These are phyloP conservation scores for Typhlomys cinereus DNA, from an alignment of 2,113 vertebrate species.

Conservation along the genomic window DNA sequence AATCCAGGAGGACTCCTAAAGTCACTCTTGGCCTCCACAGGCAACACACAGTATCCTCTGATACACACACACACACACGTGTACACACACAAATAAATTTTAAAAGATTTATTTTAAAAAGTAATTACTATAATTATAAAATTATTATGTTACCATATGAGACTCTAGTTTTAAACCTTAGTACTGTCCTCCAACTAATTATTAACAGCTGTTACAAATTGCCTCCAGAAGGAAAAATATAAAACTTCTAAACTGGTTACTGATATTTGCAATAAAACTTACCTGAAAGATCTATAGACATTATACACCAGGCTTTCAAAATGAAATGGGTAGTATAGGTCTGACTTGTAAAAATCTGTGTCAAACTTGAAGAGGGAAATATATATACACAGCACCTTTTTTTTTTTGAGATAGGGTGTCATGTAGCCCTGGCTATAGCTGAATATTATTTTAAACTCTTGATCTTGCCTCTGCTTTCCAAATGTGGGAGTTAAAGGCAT, in stretches of 20 bases:
- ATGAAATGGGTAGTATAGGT: neutral
- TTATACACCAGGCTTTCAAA: conserved; percentile 1
- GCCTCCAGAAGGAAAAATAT: conserved; percentile 16
- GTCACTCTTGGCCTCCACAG: no score
- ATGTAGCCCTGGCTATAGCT: neutral
- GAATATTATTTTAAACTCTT: neutral
- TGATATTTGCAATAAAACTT: conserved; percentile 22
- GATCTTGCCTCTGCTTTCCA: neutral
- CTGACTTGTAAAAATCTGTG: neutral
- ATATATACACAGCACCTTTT: neutral
- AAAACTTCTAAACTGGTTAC: neutral
- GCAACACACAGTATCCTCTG: no score
- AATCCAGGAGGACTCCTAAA: no score
- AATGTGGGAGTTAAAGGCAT: neutral
- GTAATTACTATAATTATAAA: neutral
- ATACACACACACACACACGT: no score
- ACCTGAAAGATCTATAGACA: conserved; percentile 3
- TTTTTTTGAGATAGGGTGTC: neutral
- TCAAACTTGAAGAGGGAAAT: neutral
- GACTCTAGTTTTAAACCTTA: neutral
- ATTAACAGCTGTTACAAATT: neutral
- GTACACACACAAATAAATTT: neutral
- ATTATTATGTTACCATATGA: neutral
- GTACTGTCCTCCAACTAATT: neutral
- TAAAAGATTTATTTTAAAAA: neutral